A percentile compares a stretch with the other conserved stretches of the same genome.
Conservation (phyloP, 2,888 invertebrate species). For the Phlogophora meticulosa region DNA sequence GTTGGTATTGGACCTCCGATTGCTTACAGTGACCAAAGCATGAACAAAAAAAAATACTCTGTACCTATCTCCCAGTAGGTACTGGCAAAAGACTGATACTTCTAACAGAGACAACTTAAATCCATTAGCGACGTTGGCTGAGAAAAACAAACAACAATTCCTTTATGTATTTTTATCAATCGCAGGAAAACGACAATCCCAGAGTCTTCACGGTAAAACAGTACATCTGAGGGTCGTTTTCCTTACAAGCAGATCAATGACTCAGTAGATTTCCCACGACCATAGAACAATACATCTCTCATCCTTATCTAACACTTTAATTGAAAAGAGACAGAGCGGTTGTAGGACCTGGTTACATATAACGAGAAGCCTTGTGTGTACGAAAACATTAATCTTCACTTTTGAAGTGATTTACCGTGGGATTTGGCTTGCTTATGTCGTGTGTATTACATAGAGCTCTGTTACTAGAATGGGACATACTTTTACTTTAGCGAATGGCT, state of each 20-base stretch:
- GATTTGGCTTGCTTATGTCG: conserved; percentile 33
- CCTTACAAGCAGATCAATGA: conserved; percentile 72
- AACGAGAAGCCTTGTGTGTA: conserved; percentile 53
- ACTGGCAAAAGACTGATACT: neutral
- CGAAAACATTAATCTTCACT: conserved; percentile 50
- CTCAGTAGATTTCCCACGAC: conserved; percentile 82
- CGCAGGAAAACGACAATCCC: conserved; percentile 48
- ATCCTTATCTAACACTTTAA: conserved; percentile 60
- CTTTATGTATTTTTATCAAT: conserved; percentile 27
- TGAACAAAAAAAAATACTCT: too few relatives aligned
- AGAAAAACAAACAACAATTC: conserved; percentile 23
- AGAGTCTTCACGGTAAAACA: conserved; percentile 10
- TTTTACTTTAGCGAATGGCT: conserved; percentile 43
- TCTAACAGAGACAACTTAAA: neutral
- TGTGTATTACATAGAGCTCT: conserved; percentile 35
- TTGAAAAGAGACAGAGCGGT: conserved; percentile 54
- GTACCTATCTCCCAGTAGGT: neutral
- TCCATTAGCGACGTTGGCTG: neutral
- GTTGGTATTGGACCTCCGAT: too few relatives aligned
- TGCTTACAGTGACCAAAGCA: too few relatives aligned
- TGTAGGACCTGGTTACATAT: conserved; percentile 44
- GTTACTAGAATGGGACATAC: conserved; percentile 32
- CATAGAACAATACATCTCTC: conserved; percentile 72
- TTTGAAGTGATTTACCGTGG: conserved; percentile 54
- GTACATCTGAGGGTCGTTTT: conserved; percentile 56